These are phyloP conservation scores for Pipra filicauda DNA, from an alignment of 2,113 vertebrate genomes.

Conservation along the genomic window DNA sequence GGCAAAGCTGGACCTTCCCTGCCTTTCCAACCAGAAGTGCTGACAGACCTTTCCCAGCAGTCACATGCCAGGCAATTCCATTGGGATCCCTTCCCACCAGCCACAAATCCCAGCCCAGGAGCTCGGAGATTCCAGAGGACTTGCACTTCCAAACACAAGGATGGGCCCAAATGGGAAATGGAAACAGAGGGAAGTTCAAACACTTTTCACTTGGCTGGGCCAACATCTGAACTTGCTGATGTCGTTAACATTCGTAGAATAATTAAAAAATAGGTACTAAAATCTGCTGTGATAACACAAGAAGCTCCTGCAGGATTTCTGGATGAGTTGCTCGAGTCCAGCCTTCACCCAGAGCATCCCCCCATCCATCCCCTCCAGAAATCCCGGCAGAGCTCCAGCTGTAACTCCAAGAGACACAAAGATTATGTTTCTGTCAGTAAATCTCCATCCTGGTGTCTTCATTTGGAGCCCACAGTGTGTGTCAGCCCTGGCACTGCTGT, in stretches of 20 bases:
- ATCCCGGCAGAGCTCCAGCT: background rate
- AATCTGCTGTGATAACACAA: background rate
- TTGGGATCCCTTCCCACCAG: background rate
- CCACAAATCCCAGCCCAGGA: background rate
- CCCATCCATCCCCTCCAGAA: background rate
- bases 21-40: background rate
- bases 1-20: background rate
- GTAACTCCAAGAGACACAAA: background rate
- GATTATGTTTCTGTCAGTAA: conserved; percentile 17
- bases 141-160: background rate
- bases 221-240: background rate
- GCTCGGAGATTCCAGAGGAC: background rate
- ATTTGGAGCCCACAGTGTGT: background rate
- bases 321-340: background rate
- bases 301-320: background rate
- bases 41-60: background rate
- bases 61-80: background rate
- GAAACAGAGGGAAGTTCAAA: background rate
- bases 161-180: background rate
- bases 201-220: background rate
- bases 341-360: background rate
- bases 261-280: background rate
- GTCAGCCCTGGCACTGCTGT: conserved; percentile 18
- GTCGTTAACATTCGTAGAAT: background rate
- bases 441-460: conserved; percentile 36